Conservation (phyloP, 2,113 vertebrate species). For the Chitala chitala region DNA sequence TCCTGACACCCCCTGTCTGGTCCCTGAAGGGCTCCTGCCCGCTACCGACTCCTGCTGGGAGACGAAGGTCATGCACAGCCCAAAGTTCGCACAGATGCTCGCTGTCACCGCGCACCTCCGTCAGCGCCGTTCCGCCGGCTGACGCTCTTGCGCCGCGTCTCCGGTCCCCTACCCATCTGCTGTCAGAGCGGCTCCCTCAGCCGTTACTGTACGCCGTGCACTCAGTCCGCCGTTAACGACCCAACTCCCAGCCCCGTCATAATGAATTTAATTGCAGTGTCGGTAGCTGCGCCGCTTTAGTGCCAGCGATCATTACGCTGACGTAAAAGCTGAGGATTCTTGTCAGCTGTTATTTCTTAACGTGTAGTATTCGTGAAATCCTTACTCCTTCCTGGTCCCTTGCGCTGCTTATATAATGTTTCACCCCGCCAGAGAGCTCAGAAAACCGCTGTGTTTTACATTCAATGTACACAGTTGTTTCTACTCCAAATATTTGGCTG, state of each 20-base stretch:
- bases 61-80: constrained; percentile 33
- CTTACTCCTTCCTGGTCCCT: constrained; percentile 44
- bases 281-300: constrained; percentile 48
- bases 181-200: constrained; percentile 48
- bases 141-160: constrained; percentile 27
- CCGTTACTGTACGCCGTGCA: constrained; percentile 50
- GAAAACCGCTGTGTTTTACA: not conserved
- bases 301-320: constrained; percentile 62
- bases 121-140: constrained; percentile 50
- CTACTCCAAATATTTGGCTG: no score
- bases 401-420: constrained; percentile 34
- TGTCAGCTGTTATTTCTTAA: constrained; percentile 65
- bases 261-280: constrained; percentile 55
- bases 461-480: not conserved
- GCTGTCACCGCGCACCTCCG: constrained; percentile 55
- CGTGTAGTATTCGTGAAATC: constrained; percentile 41
- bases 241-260: constrained; percentile 58
- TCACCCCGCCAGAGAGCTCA: not conserved
- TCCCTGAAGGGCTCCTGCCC: constrained; percentile 41
- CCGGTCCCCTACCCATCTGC: constrained; percentile 38
- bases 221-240: constrained; percentile 46
- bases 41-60: constrained; percentile 43
- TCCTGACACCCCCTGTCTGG: constrained; percentile 52
- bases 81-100: constrained; percentile 59
- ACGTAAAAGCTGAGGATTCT: constrained; percentile 57